Conservation (phyloP, 2,113 vertebrate genomes). For the Tenebrosternarchus preto region DNA sequence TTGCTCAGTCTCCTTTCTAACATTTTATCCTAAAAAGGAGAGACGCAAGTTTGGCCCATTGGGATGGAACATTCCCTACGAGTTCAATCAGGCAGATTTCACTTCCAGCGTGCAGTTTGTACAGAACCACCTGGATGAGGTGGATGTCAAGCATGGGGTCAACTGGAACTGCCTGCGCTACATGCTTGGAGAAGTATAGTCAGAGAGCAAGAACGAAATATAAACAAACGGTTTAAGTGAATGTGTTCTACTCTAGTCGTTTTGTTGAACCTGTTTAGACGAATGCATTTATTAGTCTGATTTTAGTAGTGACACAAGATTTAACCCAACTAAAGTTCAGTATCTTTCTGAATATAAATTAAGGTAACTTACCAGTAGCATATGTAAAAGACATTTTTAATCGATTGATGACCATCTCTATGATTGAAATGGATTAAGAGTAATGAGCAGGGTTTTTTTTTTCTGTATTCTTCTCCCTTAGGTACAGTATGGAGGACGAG, state of each 20-base stretch:
- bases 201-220: slow-evolving; percentile 53
- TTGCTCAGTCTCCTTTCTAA: background rate
- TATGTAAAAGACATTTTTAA: no score
- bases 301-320: no score
- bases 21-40: slow-evolving; percentile 68
- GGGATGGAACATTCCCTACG: slow-evolving; percentile 87
- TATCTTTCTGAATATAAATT: no score
- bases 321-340: no score
- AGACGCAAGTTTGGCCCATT: slow-evolving; percentile 83
- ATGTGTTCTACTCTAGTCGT: no score
- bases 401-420: no score
- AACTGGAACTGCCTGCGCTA: slow-evolving; percentile 82
- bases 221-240: no score
- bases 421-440: no score
- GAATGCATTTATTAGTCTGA: no score
- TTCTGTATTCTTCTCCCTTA: slow-evolving; percentile 51
- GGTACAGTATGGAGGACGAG: slow-evolving; percentile 84
- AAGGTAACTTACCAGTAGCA: no score
- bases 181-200: slow-evolving; percentile 82
- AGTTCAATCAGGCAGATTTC: slow-evolving; percentile 86
- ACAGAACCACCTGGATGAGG: slow-evolving; percentile 80
- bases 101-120: slow-evolving; percentile 82
- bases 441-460: background rate
- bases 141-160: slow-evolving; percentile 72
- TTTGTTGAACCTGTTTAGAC: no score